Conservation (phyloP, 2,113 vertebrate genomes). For the Callaeas wilsoni region DNA sequence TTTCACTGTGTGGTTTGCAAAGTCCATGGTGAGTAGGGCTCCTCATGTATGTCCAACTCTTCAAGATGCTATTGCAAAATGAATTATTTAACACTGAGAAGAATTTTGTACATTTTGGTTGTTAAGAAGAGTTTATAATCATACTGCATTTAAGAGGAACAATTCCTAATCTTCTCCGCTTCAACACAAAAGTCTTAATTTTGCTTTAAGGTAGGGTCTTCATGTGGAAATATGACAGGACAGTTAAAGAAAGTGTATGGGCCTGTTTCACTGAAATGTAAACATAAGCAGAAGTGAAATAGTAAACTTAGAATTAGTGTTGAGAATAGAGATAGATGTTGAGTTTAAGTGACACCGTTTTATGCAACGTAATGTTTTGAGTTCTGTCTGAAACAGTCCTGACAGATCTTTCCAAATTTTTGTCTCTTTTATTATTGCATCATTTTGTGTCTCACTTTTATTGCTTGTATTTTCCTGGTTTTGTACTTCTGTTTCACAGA, state of each 20-base stretch:
- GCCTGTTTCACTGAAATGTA: background rate
- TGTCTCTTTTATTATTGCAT: background rate
- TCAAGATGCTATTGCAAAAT: background rate
- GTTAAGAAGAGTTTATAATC: background rate
- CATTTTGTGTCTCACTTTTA: background rate
- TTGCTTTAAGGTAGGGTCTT: background rate
- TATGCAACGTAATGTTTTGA: background rate
- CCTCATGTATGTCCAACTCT: background rate
- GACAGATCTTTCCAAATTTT: constrained; percentile 4
- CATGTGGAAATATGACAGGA: background rate
- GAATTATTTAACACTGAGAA: background rate
- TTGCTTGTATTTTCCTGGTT: background rate
- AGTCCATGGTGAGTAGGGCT: background rate
- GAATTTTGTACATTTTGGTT: background rate
- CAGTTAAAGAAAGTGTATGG: background rate
- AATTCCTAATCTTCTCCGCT: background rate
- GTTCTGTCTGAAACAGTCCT: constrained; percentile 29
- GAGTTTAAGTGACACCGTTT: background rate
- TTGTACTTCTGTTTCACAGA: background rate
- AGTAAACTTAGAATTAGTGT: background rate
- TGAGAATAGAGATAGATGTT: background rate
- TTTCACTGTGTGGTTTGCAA: background rate
- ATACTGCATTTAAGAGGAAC: background rate
- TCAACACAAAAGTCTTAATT: background rate
- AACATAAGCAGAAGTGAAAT: background rate